Evolutionary conservation across 92 coral and sea anemone genomes (phyloP).

Genomic region (Porites divaricata): DNA sequence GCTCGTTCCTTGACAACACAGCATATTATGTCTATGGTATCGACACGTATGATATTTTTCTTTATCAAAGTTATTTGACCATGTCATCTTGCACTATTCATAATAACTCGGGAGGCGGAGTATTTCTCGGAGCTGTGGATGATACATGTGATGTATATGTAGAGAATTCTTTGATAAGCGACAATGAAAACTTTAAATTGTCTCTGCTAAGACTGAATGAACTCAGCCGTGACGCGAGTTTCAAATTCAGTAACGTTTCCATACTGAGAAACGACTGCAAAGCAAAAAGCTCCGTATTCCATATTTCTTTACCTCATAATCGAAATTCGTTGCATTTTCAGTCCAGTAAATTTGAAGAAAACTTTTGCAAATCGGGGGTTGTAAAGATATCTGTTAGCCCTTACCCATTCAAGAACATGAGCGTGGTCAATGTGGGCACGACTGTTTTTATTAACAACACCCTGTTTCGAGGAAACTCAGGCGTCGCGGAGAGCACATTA

Average conservation of each 20-base stretch:
- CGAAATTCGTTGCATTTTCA: conserved; percentile 3
- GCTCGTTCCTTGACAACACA: conserved; percentile 21
- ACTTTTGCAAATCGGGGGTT: conserved; percentile 27
- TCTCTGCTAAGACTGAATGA: background rate
- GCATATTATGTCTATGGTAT: background rate
- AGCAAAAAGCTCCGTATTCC: background rate
- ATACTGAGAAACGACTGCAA: conserved; percentile 23
- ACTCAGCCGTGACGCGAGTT: background rate
- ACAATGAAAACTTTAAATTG: conserved; percentile 17
- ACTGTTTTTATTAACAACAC: background rate
- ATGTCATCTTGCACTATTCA: conserved; percentile 14
- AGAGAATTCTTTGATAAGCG: conserved; percentile 20
- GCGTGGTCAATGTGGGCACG: background rate
- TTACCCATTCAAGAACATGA: too few relatives aligned
- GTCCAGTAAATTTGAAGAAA: conserved; percentile 11
- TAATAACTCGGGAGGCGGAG: conserved; percentile 28
- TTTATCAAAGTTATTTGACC: background rate
- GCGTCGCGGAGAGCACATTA: conserved; percentile 6
- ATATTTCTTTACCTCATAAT: background rate
- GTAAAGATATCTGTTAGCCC: background rate
- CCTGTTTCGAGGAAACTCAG: conserved; percentile 26
- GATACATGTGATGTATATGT: background rate
- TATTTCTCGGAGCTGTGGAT: background rate
- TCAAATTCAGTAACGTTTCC: conserved; percentile 19
- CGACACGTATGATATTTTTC: background rate